phyloP scores from a whole-genome alignment of 64 coral and sea anemone genomes.

The Montipora efflorescens region DNA sequence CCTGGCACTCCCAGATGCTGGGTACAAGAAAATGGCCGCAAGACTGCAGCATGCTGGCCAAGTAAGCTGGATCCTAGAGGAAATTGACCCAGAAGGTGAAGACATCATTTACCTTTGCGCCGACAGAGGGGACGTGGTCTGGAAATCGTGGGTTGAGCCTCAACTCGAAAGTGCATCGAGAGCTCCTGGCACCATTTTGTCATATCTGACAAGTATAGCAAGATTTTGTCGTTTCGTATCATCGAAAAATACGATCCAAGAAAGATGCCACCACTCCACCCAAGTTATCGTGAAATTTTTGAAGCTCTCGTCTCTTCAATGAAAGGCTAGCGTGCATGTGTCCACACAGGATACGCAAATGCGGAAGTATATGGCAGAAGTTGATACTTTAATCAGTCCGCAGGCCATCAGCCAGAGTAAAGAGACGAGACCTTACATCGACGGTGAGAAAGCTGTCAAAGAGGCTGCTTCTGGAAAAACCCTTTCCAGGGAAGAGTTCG shows the following conservation, averaged over 20 bases:
- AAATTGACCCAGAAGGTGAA: not conserved
- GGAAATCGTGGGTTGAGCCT: not conserved
- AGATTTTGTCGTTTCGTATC: not conserved
- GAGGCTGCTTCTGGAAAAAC: not conserved
- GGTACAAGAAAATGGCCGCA: not conserved
- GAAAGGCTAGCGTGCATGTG: not conserved
- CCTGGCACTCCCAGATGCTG: not conserved
- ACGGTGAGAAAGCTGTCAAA: not conserved
- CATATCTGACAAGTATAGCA: not conserved
- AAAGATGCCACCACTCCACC: not conserved
- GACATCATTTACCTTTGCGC: not conserved
- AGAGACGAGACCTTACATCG: not conserved
- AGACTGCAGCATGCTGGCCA: not conserved
- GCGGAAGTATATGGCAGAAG: not conserved
- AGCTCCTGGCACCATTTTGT: not conserved
- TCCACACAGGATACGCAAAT: not conserved
- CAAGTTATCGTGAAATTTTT: not conserved
- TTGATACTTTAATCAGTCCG: not conserved
- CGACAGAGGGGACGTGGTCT: not conserved
- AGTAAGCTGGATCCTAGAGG: not conserved
- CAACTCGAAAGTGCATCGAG: not conserved
- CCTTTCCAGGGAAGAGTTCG: not conserved
- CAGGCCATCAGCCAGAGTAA: not conserved
- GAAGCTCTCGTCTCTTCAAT: not conserved
- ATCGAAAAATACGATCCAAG: not conserved